Conservation (phyloP, 2,888 invertebrate genomes). For the Pseudanteris insignis region DNA sequence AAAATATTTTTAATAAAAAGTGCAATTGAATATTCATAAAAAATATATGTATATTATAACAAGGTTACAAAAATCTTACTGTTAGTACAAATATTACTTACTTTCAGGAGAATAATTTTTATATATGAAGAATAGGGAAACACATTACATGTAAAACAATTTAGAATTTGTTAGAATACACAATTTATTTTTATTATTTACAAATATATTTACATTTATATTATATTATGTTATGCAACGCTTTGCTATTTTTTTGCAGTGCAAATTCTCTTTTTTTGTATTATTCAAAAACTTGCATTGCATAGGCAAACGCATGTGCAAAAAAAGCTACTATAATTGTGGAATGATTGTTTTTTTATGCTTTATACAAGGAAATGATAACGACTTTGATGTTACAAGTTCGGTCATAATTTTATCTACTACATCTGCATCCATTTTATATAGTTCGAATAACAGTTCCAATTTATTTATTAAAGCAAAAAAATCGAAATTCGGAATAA, state of each 20-base stretch:
- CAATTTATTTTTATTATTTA: no score
- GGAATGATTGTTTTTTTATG: background rate
- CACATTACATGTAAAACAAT: no score
- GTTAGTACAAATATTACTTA: no score
- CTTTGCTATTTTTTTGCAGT: background rate
- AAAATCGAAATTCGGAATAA: no score
- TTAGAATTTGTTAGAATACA: no score
- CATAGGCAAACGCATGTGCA: background rate
- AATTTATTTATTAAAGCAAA: background rate
- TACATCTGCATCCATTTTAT: background rate
- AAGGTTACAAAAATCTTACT: no score
- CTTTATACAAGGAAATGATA: background rate
- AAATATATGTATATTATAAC: no score
- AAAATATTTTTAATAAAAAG: no score
- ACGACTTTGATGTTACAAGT: background rate
- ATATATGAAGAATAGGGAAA: no score
- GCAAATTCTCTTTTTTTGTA: background rate
- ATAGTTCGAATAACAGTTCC: background rate
- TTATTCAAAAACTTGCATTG: background rate
- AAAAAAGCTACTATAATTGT: background rate
- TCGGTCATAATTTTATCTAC: background rate
- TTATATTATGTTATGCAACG: constrained; percentile 1
- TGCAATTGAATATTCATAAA: no score
- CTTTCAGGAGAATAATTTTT: no score
- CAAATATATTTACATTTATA: no score